Conservation (phyloP, 2,113 vertebrate genomes). For the Heterotis niloticus region DNA sequence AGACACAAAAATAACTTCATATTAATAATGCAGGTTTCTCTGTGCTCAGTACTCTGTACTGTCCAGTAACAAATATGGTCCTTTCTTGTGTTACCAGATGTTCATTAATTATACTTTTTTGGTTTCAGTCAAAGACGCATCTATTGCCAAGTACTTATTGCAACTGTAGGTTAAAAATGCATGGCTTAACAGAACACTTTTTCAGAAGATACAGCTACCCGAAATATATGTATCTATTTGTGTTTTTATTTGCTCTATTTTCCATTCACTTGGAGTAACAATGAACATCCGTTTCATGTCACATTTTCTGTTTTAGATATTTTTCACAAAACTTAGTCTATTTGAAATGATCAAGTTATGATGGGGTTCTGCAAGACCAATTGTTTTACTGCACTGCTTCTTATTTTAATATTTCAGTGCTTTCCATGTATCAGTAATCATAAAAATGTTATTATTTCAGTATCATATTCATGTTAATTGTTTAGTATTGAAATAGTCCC, state of each 20-base stretch:
- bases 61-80: neutral
- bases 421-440: conserved; percentile 8
- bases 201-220: neutral
- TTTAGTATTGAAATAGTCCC: neutral
- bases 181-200: neutral
- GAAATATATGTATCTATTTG: neutral
- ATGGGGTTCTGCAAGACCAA: neutral
- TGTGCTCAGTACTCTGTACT: too few relatives aligned
- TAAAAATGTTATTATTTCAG: neutral
- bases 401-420: neutral
- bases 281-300: neutral
- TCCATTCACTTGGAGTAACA: neutral
- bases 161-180: neutral
- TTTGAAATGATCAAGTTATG: neutral
- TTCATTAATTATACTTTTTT: neutral
- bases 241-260: neutral
- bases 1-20: neutral
- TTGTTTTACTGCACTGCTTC: neutral
- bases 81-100: neutral
- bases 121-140: neutral
- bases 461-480: neutral
- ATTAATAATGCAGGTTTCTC: neutral
- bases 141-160: neutral
- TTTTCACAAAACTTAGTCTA: neutral
- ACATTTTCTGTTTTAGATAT: neutral